Conservation (phyloP, 1,140 invertebrate species). For the Doryteuthis pealeii region DNA sequence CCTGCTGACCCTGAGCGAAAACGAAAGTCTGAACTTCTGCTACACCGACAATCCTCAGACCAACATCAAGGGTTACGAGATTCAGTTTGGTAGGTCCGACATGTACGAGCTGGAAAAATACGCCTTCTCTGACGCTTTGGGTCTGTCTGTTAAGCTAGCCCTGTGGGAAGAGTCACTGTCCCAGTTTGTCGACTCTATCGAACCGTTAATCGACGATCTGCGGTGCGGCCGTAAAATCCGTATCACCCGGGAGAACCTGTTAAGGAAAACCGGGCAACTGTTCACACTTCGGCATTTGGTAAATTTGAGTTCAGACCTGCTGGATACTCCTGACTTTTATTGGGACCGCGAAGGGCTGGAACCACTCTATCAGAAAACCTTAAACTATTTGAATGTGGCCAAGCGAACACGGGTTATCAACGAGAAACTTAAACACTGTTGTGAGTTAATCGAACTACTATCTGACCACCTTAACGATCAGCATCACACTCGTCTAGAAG, state of each 20-base stretch:
- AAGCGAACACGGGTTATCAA: conserved; percentile 75
- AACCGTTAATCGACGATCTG: conserved; percentile 78
- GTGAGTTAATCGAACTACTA: conserved; percentile 84
- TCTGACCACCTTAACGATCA: conserved; percentile 85
- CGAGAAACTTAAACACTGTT: conserved; percentile 89
- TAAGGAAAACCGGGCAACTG: conserved; percentile 88
- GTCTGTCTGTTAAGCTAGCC: conserved; percentile 86
- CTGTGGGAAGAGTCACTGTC: conserved; percentile 88
- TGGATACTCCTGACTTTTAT: conserved; percentile 95
- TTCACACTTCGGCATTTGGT: conserved; percentile 86
- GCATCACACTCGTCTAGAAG: conserved; percentile 85
- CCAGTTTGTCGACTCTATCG: conserved; percentile 79
- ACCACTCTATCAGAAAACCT: conserved; percentile 76
- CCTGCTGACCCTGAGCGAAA: conserved; percentile 73
- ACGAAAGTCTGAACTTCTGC: conserved; percentile 80
- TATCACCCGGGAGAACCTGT: conserved; percentile 72
- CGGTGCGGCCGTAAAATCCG: conserved; percentile 71
- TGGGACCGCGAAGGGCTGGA: conserved; percentile 92
- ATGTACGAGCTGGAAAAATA: conserved; percentile 69
- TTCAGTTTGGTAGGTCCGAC: conserved; percentile 22
- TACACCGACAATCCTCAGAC: conserved; percentile 63
- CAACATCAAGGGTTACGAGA: conserved; percentile 25
- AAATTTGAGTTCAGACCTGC: conserved; percentile 88
- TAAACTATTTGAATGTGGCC: conserved; percentile 79
- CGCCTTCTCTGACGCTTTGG: conserved; percentile 86